Evolutionary conservation across 53 echinoderm and acorn worm genomes (phyloP).

Genomic region (Stichopus horrens): DNA sequence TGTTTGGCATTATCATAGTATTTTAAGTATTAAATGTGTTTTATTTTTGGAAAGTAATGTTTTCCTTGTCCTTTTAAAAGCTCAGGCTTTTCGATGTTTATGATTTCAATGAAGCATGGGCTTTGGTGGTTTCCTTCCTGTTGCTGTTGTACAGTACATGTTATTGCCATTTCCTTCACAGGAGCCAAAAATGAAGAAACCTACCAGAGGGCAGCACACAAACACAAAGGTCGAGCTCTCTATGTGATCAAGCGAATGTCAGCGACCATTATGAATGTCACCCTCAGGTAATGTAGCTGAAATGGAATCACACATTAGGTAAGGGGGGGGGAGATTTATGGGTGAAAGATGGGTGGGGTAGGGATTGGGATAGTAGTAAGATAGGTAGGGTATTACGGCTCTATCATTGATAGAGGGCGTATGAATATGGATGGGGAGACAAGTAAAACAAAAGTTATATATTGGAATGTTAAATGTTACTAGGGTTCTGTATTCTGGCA

Average conservation of each 20-base stretch:
- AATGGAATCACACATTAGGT: neutral
- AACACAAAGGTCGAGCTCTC: slow-evolving; percentile 68
- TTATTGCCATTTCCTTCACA: slow-evolving; percentile 7
- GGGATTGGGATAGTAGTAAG: neutral
- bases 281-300: slow-evolving; percentile 63
- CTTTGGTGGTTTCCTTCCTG: neutral
- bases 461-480: too few relatives aligned
- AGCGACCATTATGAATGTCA: slow-evolving; percentile 72
- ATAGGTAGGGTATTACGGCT: neutral
- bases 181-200: slow-evolving; percentile 52
- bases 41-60: too few relatives aligned
- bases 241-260: slow-evolving; percentile 73
- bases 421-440: too few relatives aligned
- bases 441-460: too few relatives aligned
- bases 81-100: neutral
- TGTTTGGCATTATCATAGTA: neutral
- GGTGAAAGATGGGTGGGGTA: neutral
- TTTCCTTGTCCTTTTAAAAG: too few relatives aligned
- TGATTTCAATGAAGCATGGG: neutral
- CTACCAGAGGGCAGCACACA: slow-evolving; percentile 66
- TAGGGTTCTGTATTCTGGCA: too few relatives aligned
- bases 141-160: neutral
- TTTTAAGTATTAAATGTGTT: too few relatives aligned
- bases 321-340: too few relatives aligned
- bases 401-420: too few relatives aligned